These are phyloP conservation scores for Drosophila sordidula DNA, from an alignment of 2,888 invertebrate genomes.

Conservation along the genomic window DNA sequence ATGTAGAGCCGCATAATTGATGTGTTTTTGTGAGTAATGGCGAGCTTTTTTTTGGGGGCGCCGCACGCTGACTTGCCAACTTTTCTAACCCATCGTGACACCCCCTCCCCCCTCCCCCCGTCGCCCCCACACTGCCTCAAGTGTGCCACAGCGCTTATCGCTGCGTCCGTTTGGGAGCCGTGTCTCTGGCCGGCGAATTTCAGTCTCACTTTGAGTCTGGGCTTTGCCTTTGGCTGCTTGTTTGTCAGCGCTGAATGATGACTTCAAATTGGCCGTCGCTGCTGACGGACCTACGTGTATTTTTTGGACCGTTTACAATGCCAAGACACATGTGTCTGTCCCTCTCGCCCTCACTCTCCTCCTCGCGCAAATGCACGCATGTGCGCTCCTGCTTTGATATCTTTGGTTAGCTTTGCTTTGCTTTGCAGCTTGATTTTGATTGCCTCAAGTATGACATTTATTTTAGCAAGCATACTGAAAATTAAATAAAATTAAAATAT, in stretches of 20 bases:
- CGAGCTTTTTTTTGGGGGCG: slow-evolving; percentile 49
- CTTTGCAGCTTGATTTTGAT: slow-evolving; percentile 5
- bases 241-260: slow-evolving; percentile 77
- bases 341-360: neutral
- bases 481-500: neutral
- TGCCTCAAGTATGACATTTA: neutral
- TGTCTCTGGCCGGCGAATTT: neutral
- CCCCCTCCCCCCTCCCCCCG: neutral
- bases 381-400: slow-evolving; percentile 15
- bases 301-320: slow-evolving; percentile 44
- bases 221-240: slow-evolving; percentile 53
- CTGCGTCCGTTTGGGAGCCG: slow-evolving; percentile 23
- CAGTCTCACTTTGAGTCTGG: slow-evolving; percentile 20
- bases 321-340: slow-evolving; percentile 59
- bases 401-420: neutral
- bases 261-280: slow-evolving; percentile 76
- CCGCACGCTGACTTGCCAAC: slow-evolving; percentile 59
- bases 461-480: neutral
- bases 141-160: slow-evolving; percentile 39
- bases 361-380: neutral
- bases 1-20: slow-evolving; percentile 65
- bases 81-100: slow-evolving; percentile 22
- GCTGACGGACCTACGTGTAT: slow-evolving; percentile 60
- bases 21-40: slow-evolving; percentile 78
- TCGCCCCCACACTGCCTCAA: slow-evolving; percentile 5